These are phyloP conservation scores for Cassiopea andromeda DNA, from an alignment of 30 jellyfish, hydroid and myxozoan genomes.

Conservation along the genomic window DNA sequence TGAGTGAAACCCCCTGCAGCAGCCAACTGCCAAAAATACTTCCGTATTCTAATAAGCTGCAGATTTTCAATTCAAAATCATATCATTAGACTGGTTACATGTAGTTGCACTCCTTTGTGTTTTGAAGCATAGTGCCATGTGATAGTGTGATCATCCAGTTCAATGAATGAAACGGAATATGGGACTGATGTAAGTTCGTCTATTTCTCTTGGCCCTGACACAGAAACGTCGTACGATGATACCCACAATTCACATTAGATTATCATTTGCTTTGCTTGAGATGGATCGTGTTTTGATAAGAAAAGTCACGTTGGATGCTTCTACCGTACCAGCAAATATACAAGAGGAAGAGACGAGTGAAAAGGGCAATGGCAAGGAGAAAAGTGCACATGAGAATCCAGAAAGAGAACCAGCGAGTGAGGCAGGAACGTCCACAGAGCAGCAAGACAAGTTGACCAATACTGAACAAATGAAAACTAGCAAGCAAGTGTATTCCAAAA, in stretches of 20 bases:
- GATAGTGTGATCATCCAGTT: conserved; percentile 6
- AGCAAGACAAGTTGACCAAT: conserved; percentile 20
- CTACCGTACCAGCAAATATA: background rate
- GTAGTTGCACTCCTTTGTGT: conserved; percentile 13
- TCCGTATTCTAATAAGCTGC: background rate
- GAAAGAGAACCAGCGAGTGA: conserved; percentile 20
- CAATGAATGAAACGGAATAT: background rate
- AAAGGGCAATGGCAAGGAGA: conserved; percentile 25
- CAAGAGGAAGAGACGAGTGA: conserved; percentile 25
- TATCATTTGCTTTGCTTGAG: conserved; percentile 13
- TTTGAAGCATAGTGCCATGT: conserved; percentile 15
- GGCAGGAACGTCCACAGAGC: conserved; percentile 8
- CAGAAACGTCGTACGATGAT: background rate
- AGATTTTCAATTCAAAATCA: background rate
- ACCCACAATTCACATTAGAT: conserved; percentile 9
- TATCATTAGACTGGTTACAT: background rate
- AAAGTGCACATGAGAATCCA: background rate
- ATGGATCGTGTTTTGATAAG: background rate
- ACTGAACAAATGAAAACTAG: conserved; percentile 17
- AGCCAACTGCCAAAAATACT: background rate
- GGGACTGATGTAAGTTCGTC: background rate
- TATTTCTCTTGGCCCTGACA: background rate
- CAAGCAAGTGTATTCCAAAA: background rate
- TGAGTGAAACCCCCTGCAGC: background rate
- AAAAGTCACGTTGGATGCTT: conserved; percentile 11